Evolutionary conservation across 2,888 invertebrate genomes (phyloP).

Genomic region (Platypus cylindrus): DNA sequence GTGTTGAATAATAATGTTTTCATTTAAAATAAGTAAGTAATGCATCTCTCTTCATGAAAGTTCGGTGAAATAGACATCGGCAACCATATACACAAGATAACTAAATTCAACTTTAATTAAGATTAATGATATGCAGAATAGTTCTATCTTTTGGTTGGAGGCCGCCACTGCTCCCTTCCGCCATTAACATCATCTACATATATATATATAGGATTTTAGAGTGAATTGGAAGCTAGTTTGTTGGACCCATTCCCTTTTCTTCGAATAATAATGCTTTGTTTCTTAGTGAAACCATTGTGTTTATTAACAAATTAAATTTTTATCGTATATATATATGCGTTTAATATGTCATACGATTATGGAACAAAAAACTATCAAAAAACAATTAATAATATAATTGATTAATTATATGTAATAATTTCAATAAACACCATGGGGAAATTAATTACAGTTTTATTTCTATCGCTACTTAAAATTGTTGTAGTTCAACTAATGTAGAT

Average conservation of each 20-base stretch:
- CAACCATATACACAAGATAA: slow-evolving; percentile 32
- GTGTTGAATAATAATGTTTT: too few relatives aligned
- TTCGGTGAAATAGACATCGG: slow-evolving; percentile 31
- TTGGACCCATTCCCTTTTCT: too few relatives aligned
- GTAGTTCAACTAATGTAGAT: slow-evolving; percentile 9
- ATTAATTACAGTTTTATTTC: slow-evolving; percentile 1
- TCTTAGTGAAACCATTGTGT: too few relatives aligned
- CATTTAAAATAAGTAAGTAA: too few relatives aligned
- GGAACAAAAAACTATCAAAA: neutral
- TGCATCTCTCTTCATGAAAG: slow-evolving; percentile 23
- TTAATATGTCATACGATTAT: too few relatives aligned
- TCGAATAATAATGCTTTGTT: too few relatives aligned
- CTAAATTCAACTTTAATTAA: slow-evolving; percentile 37
- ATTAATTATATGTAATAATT: neutral
- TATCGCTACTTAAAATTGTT: slow-evolving; percentile 13
- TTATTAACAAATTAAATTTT: too few relatives aligned
- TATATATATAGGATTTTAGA: too few relatives aligned
- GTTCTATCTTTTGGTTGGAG: slow-evolving; percentile 33
- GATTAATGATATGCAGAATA: slow-evolving; percentile 38
- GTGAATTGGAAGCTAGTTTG: too few relatives aligned
- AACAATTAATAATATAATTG: neutral
- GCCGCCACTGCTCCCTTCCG: slow-evolving; percentile 26
- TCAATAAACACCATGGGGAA: neutral
- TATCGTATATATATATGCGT: too few relatives aligned
- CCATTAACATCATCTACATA: slow-evolving; percentile 27